Conservation (phyloP, 2,888 invertebrate species). For the Belgica antarctica region DNA sequence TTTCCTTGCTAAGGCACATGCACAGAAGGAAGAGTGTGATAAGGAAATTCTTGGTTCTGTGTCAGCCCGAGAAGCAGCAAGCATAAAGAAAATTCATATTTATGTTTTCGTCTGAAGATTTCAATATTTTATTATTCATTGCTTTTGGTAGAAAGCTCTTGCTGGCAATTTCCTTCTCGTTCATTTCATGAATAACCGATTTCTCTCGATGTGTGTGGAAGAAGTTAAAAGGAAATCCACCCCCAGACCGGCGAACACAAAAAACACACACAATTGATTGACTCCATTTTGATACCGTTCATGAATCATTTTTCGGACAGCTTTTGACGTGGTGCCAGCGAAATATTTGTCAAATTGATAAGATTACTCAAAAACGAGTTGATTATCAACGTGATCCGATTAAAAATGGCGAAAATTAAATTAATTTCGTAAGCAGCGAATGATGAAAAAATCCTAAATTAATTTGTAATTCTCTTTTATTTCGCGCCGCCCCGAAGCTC, state of each 20-base stretch:
- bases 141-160: slow-evolving; percentile 30
- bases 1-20: slow-evolving; percentile 11
- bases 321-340: neutral
- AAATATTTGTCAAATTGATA: slow-evolving; percentile 19
- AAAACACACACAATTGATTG: slow-evolving; percentile 31
- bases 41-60: slow-evolving; percentile 2
- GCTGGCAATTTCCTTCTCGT: slow-evolving; percentile 26
- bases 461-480: slow-evolving; percentile 25
- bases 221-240: slow-evolving; percentile 23
- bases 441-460: slow-evolving; percentile 7
- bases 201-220: neutral
- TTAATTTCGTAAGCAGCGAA: slow-evolving; percentile 6
- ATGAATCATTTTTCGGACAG: slow-evolving; percentile 21
- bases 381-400: slow-evolving; percentile 27
- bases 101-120: slow-evolving; percentile 31
- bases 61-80: neutral
- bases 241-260: neutral
- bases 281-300: slow-evolving; percentile 25
- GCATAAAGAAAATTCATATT: slow-evolving; percentile 22
- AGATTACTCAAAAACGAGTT: slow-evolving; percentile 1
- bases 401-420: slow-evolving; percentile 31
- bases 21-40: slow-evolving; percentile 8
- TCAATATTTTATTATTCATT: slow-evolving; percentile 37
- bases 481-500: slow-evolving; percentile 14
- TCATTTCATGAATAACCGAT: slow-evolving; percentile 33